phyloP scores from a whole-genome alignment of 1,140 invertebrate species.

The Oncopodura yosiiana region DNA sequence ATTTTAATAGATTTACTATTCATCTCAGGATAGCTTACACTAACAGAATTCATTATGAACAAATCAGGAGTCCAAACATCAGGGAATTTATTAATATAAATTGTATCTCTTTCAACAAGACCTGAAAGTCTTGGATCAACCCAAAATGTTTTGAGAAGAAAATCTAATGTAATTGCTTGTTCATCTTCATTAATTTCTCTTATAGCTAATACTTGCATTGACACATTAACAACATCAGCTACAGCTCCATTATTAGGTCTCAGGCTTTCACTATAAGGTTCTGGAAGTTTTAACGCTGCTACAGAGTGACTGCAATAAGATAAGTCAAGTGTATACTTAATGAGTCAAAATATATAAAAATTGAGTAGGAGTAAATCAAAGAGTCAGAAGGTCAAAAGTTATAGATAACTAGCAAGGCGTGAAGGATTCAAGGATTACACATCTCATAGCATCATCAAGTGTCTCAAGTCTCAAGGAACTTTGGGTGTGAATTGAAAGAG shows the following conservation, averaged over 20 bases:
- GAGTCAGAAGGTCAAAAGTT: no score
- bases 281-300: conserved; percentile 10
- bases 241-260: conserved; percentile 25
- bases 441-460: no score
- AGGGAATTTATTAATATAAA: conserved; percentile 15
- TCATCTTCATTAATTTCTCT: conserved; percentile 14
- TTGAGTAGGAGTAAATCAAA: not conserved
- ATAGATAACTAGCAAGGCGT: no score
- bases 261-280: conserved; percentile 6
- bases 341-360: not conserved
- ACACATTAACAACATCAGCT: conserved; percentile 26
- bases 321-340: conserved; percentile 6
- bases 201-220: conserved; percentile 15
- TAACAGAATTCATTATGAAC: conserved; percentile 15
- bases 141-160: conserved; percentile 19
- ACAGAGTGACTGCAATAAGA: not conserved
- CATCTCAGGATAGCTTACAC: conserved; percentile 1
- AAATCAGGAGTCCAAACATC: conserved; percentile 26
- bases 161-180: conserved; percentile 14
- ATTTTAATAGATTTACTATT: conserved; percentile 7
- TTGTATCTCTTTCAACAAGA: conserved; percentile 6
- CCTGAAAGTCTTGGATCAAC: conserved; percentile 15
- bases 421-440: no score
- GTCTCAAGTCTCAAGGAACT: no score
- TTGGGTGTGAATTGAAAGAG: no score